phyloP scores from a whole-genome alignment of 1,140 invertebrate species.

The Calliopsis andreniformis region DNA sequence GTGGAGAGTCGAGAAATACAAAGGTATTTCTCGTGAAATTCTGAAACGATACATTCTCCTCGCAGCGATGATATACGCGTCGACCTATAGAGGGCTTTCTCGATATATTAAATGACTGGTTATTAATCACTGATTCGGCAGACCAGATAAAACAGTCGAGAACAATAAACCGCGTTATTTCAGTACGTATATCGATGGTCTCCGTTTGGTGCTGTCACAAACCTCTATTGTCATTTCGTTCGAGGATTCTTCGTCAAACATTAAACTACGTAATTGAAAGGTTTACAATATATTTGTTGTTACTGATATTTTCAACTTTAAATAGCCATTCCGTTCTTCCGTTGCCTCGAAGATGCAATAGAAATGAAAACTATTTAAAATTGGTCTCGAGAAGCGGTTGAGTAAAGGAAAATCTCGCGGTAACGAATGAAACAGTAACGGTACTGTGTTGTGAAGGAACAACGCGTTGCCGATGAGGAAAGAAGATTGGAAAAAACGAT shows the following conservation, averaged over 20 bases:
- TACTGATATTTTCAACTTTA: too few species aligned
- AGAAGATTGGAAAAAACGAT: slow-evolving; percentile 49
- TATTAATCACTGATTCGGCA: slow-evolving; percentile 23
- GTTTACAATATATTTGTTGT: too few species aligned
- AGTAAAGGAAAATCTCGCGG: not conserved
- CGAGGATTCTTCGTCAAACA: too few species aligned
- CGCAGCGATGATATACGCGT: not conserved
- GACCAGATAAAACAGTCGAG: slow-evolving; percentile 13
- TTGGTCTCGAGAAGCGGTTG: not conserved
- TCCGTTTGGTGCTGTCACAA: not conserved
- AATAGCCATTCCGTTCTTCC: too few species aligned
- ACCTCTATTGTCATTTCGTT: not conserved
- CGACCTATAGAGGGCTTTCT: not conserved
- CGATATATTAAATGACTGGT: slow-evolving; percentile 24
- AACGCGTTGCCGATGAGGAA: slow-evolving; percentile 16
- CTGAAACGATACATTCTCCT: not conserved
- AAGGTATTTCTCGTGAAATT: not conserved
- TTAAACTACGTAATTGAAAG: too few species aligned
- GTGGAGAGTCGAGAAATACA: not conserved
- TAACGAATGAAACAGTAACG: slow-evolving; percentile 7
- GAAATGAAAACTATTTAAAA: not conserved
- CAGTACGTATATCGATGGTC: not conserved
- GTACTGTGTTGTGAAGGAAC: slow-evolving; percentile 12
- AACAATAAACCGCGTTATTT: slow-evolving; percentile 32
- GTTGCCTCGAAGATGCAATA: too few species aligned